These are phyloP conservation scores for Sinocyclocheilus maitianheensis DNA, from an alignment of 2,113 vertebrate genomes.

Conservation along the genomic window DNA sequence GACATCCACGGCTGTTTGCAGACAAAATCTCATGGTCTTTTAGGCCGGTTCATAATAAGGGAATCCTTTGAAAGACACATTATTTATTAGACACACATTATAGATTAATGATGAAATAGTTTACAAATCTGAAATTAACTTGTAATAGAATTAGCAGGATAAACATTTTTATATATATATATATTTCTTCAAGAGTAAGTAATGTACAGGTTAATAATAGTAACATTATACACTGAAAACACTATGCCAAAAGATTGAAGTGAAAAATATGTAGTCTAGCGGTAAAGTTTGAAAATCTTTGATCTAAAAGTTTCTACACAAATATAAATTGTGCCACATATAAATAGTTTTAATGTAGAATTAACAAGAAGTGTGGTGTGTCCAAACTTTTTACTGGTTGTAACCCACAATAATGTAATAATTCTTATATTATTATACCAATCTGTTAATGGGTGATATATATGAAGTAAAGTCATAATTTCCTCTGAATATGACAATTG, in stretches of 20 bases:
- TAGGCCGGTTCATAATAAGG: conserved; percentile 28
- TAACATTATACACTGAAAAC: neutral
- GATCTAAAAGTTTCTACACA: neutral
- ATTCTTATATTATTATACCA: neutral
- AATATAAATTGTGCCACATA: neutral
- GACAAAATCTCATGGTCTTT: conserved; percentile 39
- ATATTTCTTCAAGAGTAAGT: neutral
- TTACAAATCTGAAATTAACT: neutral
- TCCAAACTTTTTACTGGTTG: neutral
- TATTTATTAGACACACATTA: neutral
- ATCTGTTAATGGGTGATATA: too few species aligned
- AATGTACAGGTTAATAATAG: neutral
- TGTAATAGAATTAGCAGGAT: too few species aligned
- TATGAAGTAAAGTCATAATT: neutral
- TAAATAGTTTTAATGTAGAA: too few species aligned
- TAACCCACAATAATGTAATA: neutral
- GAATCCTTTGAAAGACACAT: conserved; percentile 41
- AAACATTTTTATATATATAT: too few species aligned
- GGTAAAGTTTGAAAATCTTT: neutral
- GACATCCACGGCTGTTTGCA: neutral
- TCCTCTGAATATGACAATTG: neutral
- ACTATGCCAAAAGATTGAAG: neutral
- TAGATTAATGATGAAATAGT: neutral
- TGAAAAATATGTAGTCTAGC: neutral
- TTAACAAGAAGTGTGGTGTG: too few species aligned